Evolutionary conservation across 2,888 invertebrate species (phyloP), one percentile per base, ranked within the genome.

Genomic region (Drosophila borealis): DNA sequence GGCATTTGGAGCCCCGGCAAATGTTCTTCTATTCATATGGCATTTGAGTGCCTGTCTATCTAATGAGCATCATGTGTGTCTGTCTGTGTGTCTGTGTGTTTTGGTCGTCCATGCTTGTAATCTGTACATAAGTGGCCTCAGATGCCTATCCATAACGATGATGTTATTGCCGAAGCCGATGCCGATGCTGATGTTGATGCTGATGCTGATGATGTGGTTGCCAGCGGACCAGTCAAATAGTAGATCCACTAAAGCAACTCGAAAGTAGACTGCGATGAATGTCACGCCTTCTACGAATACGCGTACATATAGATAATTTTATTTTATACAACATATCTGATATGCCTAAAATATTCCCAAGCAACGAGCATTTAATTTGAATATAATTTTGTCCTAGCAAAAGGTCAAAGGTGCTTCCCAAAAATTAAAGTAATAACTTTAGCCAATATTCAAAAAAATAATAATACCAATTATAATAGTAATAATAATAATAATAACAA

Each of bases 91-190:
- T 65, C 17, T 19, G 33, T 55, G 17, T 33, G n/a, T 25, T 53
- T 13, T 44, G 34, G 14, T 36, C 48, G 50, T 63, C n/a, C 42
- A 39, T 50, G 57, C 59, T 66, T 80, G 78, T 88, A 81, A 85
- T 88, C 76, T 82, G 67, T 48, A 56, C 81, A 64, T 86, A 81
- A 81, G 89, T 81, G 89, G 89, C 81, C 82, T 66, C 70, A 83
- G 59, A 68, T 72, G 80, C 77, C 76, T 72, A 70, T 75, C 50
- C 65, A 63, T 46, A 77, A 74, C 70, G 55, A 75, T 75, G 25
- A 74, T 62, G 8, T 21, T 44, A 10, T 9, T 41, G 39, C 39
- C 39, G 39, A 34, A 34, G 10, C 17, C 14, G 10, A 42, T 19
- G 6, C 11, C 36, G 8, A 62, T 62, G 10, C 60, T 55, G 11